Evolutionary conservation across 2,888 invertebrate genomes (phyloP).

Genomic region (Plagodis pulveraria): DNA sequence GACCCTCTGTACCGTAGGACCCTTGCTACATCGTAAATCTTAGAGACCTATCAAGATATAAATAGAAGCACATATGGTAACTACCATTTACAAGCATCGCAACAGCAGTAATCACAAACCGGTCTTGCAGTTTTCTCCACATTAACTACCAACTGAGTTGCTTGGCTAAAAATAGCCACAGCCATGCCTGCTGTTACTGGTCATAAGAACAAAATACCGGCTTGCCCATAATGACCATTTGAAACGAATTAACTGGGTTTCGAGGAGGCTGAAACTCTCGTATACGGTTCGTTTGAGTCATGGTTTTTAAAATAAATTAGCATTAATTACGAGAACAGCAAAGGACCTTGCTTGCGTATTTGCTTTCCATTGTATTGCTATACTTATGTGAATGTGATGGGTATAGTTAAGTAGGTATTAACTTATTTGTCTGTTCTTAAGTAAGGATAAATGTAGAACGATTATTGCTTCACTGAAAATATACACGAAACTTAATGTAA

Average conservation of each 20-base stretch:
- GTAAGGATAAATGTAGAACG: too few species aligned
- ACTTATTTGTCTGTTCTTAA: too few species aligned
- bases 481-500: too few species aligned
- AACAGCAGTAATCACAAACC: conserved; percentile 6
- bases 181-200: conserved; percentile 1
- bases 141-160: conserved; percentile 9
- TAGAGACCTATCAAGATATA: too few species aligned
- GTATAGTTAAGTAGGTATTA: too few species aligned
- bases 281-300: conserved; percentile 1
- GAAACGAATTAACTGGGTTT: conserved; percentile 1
- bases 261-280: neutral
- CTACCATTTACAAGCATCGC: too few species aligned
- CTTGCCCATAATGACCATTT: conserved; percentile 6
- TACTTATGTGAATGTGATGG: too few species aligned
- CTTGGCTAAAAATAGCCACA: conserved; percentile 13
- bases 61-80: too few species aligned
- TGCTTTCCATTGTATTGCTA: neutral
- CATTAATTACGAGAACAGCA: neutral
- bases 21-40: too few species aligned
- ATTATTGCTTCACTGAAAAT: too few species aligned
- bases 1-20: too few species aligned
- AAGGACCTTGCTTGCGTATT: neutral
- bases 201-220: neutral
- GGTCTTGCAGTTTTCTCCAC: conserved; percentile 15
- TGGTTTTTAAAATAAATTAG: neutral